Base-by-base conservation (phyloP, 2,888 invertebrate species). In the Muscina levida region DNA sequence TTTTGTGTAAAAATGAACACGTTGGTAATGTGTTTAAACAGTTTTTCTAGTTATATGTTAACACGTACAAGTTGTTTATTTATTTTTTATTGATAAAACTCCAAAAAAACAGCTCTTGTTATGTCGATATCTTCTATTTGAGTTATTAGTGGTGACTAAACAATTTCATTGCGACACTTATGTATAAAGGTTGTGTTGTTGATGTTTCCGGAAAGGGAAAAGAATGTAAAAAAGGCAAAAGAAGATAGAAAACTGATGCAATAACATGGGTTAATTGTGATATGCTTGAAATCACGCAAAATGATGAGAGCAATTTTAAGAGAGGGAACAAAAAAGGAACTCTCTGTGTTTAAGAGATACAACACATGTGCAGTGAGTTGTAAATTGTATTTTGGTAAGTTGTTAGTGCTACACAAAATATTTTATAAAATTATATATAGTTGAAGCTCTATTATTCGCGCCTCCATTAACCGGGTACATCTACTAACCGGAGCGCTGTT, bases 121-220 rank as follows among this genome's bases (percentile, higher is more conserved):
- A 39, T 53, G 51, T 56, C 26, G n/a, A 71, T 42, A 44, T 72
- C 44, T 56, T 73, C 15, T 57, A 22, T 53, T 79, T 42, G 11
- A 68, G 11, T 66, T 66, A 70, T 66, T 44, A 57, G 66, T 71
- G 80, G 48, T 80, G 72, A 80, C 73, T 77, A 77, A 74, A 76
- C 44, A 62, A 53, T 56, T 62, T 62, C 13, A 62, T 22, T 39
- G 62, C 59, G 22, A 31, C 17, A 31, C 19, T 13, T 8, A 24
- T 46, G 48, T 53, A 2, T 37, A 51, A 5, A 31, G 62, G 1
- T 66, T 46, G 22, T 39, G 4, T 65, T 24, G 37, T 17, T 39
- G 51, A 13, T 68, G 24, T 26, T 59, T 72, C 67, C 44, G 31
- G 10, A 31, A 31, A 37, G 42, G 13, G 39, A 22, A 44, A 51